Base-by-base conservation (phyloP, 2,113 vertebrate species). In the Silurus glanis region DNA sequence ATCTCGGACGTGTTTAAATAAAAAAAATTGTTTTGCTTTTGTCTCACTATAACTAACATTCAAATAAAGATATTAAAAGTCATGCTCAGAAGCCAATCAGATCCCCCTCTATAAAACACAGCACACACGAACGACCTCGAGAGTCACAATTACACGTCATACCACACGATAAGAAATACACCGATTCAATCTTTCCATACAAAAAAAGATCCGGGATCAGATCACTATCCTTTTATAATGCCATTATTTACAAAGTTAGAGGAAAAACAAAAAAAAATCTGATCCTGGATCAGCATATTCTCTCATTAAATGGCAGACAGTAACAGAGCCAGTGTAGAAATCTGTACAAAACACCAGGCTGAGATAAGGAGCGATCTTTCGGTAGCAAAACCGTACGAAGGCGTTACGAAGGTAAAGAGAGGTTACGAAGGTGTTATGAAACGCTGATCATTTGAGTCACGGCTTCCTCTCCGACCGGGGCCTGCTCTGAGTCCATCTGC, bases 381-480 rank as follows among this genome's bases (percentile, higher is more conserved):
- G 5, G 49, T 25, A 55, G 72, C 16, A 12, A 66, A 64, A 78
- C 71, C 21, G 45, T 69, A 69, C 13, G 59, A 61, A 62, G 37
- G 62, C 19, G 58, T 13, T 66, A 80, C 14, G 2, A 37, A 23
- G 19, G 25, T 37, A 37, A 37, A 37, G 37, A 37, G 37, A 37
- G 37, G 37, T 37, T 37, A 37, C 37, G 37, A 37, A 37, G 37
- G 37, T 37, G 62, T 86, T 97, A 98, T 71, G 97, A 97, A 86
- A 97, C 97, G 85, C 97, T 93, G 93, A 98, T 97, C 95, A 99
- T 98, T 92, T 98, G 97, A 92, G 95, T 96, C 94, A 98, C 97
- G 0, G 95, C 95, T 89, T 98, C 97, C 72, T 99, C 98, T n/a
- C 94, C 95, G 62, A 92, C 88, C 90, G 97, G 96, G 84, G 89